Evolutionary conservation across 2,113 vertebrate genomes (phyloP).

Genomic region (Cottus gobio): DNA sequence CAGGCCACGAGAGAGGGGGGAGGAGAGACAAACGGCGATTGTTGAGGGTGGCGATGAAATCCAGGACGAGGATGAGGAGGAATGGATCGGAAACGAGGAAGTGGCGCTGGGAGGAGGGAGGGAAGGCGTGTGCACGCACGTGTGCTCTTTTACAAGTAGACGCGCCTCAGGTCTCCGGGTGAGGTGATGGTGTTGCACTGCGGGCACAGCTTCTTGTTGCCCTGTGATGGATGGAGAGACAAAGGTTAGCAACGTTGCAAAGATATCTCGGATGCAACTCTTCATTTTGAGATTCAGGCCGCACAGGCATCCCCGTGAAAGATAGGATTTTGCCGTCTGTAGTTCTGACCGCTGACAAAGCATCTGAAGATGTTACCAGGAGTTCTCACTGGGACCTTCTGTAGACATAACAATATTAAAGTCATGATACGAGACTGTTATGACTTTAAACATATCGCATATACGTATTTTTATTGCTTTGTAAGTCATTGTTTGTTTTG

Average conservation of each 20-base stretch:
- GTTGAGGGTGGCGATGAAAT: conserved; percentile 38
- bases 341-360: not conserved
- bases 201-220: conserved; percentile 99
- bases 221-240: conserved; percentile 81
- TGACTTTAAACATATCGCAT: no score
- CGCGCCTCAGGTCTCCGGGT: conserved; percentile 96
- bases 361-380: not conserved
- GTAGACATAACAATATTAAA: no score
- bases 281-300: no score
- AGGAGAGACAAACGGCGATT: conserved; percentile 31
- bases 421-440: no score
- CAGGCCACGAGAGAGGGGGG: conserved; percentile 33
- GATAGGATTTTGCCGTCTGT: no score
- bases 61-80: conserved; percentile 44
- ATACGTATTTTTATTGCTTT: no score
- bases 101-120: conserved; percentile 6
- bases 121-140: not conserved
- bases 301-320: no score
- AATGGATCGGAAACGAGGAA: conserved; percentile 44
- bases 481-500: no score
- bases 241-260: not conserved
- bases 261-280: not conserved
- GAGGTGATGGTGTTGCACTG: conserved; percentile 99
- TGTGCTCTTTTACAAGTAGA: conserved; percentile 95
- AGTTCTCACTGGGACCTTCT: not conserved